Conservation (phyloP, 2,113 vertebrate genomes). For the Brienomyrus brachyistius region DNA sequence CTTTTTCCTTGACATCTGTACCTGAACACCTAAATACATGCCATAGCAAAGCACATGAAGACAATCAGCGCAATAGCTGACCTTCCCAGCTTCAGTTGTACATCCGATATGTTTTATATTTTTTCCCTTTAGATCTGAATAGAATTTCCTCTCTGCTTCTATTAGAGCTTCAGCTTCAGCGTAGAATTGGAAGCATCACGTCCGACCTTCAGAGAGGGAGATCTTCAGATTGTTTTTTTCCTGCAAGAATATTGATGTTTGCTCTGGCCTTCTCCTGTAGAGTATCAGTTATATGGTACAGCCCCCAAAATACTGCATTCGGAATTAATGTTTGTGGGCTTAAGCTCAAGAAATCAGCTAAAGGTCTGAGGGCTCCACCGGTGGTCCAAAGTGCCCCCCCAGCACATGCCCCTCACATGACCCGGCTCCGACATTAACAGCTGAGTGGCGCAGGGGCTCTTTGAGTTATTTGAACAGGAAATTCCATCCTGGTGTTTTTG, state of each 20-base stretch:
- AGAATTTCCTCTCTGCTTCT: not conserved
- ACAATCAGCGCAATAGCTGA: not conserved
- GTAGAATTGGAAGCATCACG: not conserved
- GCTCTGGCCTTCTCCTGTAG: not conserved
- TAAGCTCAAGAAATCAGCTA: not conserved
- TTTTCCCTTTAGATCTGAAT: not conserved
- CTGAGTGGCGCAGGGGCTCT: slow-evolving; percentile 35
- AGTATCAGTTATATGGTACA: not conserved
- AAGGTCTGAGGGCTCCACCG: not conserved
- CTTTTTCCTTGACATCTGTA: not conserved
- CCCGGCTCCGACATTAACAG: not conserved
- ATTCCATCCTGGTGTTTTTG: slow-evolving; percentile 41
- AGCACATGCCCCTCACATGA: not conserved
- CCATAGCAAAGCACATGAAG: not conserved
- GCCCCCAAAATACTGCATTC: not conserved
- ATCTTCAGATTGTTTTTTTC: not conserved
- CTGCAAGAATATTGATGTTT: not conserved
- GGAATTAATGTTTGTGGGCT: not conserved
- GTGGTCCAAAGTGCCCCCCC: not conserved
- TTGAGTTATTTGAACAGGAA: slow-evolving; percentile 43
- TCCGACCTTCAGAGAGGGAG: not conserved
- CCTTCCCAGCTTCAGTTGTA: not conserved
- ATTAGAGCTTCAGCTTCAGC: not conserved
- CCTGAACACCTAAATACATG: not conserved
- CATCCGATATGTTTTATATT: not conserved